phyloP scores from a whole-genome alignment of 1,140 invertebrate species.

The Apis mellifera region DNA sequence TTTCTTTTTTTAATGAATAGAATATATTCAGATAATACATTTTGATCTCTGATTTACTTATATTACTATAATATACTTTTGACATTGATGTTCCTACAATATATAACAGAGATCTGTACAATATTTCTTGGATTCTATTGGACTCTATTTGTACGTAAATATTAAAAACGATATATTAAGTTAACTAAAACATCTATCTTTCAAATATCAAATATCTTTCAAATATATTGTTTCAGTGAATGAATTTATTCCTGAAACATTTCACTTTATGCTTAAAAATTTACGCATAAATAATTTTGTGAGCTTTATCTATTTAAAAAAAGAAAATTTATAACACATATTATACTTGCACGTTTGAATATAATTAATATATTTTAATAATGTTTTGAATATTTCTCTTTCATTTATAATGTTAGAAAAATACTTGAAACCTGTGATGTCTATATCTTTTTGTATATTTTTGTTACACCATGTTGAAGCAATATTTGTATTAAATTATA shows the following conservation, averaged over 20 bases:
- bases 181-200: not conserved
- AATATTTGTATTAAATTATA: conserved; percentile 15
- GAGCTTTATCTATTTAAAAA: not conserved
- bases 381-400: not conserved
- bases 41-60: conserved; percentile 6
- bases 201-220: not conserved
- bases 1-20: not conserved
- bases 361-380: not conserved
- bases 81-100: conserved; percentile 25
- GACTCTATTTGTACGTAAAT: not conserved
- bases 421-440: conserved; percentile 33
- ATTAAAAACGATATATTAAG: not conserved
- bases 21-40: no score
- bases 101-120: not conserved
- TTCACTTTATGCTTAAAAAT: not conserved
- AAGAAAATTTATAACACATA: not conserved
- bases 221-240: no score
- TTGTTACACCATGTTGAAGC: not conserved
- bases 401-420: not conserved
- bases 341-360: not conserved
- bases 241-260: not conserved
- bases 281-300: not conserved
- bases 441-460: conserved; percentile 40
- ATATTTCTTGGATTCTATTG: not conserved
- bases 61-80: not conserved